Evolutionary conservation across 2,888 invertebrate species (phyloP).

Genomic region (Desoria tigrina): DNA sequence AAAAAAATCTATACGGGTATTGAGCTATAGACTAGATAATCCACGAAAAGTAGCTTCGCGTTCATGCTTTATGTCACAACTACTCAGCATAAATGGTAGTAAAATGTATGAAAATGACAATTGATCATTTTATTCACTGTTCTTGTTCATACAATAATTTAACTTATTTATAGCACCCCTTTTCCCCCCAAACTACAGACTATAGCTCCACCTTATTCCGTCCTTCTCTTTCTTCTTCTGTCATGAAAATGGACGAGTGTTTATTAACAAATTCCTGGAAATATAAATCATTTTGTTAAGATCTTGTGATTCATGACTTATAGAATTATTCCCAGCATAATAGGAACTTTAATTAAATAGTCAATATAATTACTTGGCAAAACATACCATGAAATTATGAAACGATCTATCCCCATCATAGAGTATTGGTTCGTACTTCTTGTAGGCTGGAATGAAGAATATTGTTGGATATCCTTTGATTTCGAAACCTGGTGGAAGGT

Average conservation of each 20-base stretch:
- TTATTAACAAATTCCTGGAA: constrained; percentile 44
- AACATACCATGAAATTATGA: constrained; percentile 54
- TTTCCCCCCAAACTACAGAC: too few relatives aligned
- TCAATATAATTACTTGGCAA: constrained; percentile 2
- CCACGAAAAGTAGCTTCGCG: too few relatives aligned
- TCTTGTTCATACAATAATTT: too few relatives aligned
- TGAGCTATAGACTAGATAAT: too few relatives aligned
- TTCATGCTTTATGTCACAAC: too few relatives aligned
- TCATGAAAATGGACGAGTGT: constrained; percentile 44
- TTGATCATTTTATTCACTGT: too few relatives aligned
- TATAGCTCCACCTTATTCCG: constrained; percentile 51
- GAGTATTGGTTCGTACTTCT: constrained; percentile 57
- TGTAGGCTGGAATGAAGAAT: constrained; percentile 57
- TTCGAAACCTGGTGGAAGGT: constrained; percentile 55
- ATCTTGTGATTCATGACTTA: constrained; percentile 2
- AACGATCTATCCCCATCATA: constrained; percentile 56
- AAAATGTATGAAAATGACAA: too few relatives aligned
- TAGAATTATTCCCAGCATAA: not conserved
- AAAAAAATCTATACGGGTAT: too few relatives aligned
- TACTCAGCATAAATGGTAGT: too few relatives aligned
- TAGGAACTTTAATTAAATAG: not conserved
- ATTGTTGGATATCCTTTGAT: constrained; percentile 57
- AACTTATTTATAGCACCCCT: too few relatives aligned
- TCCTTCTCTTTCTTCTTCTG: constrained; percentile 48
- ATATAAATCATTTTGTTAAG: constrained; percentile 1